Conservation (phyloP, 1,140 invertebrate genomes). For the Pseudomyrmex gracilis region DNA sequence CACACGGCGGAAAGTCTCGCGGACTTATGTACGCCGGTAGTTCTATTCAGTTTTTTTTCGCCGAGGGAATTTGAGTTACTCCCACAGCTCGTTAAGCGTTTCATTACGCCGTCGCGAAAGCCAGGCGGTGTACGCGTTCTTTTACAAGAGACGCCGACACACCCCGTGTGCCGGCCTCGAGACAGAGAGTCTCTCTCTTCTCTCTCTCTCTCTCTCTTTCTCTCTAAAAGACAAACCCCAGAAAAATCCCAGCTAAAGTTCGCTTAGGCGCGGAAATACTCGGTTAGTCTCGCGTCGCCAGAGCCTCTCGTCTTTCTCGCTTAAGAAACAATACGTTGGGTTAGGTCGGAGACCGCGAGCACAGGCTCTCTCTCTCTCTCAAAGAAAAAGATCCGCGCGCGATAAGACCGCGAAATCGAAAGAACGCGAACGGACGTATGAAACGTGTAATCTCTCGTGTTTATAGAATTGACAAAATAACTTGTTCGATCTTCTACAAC, state of each 20-base stretch:
- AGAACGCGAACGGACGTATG: not conserved
- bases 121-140: slow-evolving; percentile 15
- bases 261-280: slow-evolving; percentile 49
- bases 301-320: slow-evolving; percentile 28
- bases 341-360: slow-evolving; percentile 16
- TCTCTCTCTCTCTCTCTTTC: not conserved
- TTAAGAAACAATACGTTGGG: slow-evolving; percentile 37
- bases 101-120: slow-evolving; percentile 45
- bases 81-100: slow-evolving; percentile 60
- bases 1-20: not conserved
- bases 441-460: not conserved
- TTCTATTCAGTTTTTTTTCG: slow-evolving; percentile 54
- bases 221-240: slow-evolving; percentile 22
- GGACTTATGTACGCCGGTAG: slow-evolving; percentile 16
- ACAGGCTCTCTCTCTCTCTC: slow-evolving; percentile 3
- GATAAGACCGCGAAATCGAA: not conserved
- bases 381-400: not conserved
- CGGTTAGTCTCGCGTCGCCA: slow-evolving; percentile 26
- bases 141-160: slow-evolving; percentile 2
- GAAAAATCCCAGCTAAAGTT: slow-evolving; percentile 40
- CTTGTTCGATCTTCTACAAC: too few species aligned
- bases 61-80: slow-evolving; percentile 58
- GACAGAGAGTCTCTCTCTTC: not conserved
- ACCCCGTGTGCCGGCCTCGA: not conserved
- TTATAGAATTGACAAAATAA: too few species aligned